Conservation (phyloP, 2,888 invertebrate genomes). For the Steinernema carpocapsae region DNA sequence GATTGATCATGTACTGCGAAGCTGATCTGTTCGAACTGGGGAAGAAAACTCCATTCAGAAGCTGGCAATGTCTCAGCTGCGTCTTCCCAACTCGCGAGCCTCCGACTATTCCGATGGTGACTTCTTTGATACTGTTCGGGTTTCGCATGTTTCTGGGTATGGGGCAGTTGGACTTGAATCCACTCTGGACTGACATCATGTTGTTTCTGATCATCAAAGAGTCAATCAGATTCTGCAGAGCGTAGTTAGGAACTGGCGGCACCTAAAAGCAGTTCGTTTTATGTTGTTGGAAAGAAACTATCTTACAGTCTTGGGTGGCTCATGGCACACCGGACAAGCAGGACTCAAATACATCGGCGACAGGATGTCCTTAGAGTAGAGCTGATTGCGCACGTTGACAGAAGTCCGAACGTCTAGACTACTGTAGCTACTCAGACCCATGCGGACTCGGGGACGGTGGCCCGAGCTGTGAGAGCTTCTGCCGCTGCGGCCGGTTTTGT, state of each 20-base stretch:
- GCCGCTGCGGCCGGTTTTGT: background rate
- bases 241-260: slow-evolving; percentile 11
- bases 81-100: slow-evolving; percentile 15
- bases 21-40: background rate
- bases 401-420: slow-evolving; percentile 20
- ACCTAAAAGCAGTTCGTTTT: background rate
- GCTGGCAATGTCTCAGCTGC: slow-evolving; percentile 17
- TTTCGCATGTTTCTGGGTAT: background rate
- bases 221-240: slow-evolving; percentile 3
- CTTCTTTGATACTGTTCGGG: slow-evolving; percentile 16
- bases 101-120: slow-evolving; percentile 15
- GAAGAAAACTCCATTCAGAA: slow-evolving; percentile 21
- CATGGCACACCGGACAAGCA: slow-evolving; percentile 7
- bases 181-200: background rate
- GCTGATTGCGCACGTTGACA: background rate
- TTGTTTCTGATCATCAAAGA: background rate
- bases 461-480: background rate
- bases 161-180: background rate
- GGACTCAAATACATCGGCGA: slow-evolving; percentile 17
- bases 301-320: slow-evolving; percentile 9
- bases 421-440: slow-evolving; percentile 20
- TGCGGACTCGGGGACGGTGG: slow-evolving; percentile 25
- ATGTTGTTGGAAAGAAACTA: background rate
- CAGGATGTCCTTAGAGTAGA: background rate
- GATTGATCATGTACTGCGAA: slow-evolving; percentile 10